Base-by-base conservation (phyloP, 2,888 invertebrate species). In the Diplazon laetatorius region DNA sequence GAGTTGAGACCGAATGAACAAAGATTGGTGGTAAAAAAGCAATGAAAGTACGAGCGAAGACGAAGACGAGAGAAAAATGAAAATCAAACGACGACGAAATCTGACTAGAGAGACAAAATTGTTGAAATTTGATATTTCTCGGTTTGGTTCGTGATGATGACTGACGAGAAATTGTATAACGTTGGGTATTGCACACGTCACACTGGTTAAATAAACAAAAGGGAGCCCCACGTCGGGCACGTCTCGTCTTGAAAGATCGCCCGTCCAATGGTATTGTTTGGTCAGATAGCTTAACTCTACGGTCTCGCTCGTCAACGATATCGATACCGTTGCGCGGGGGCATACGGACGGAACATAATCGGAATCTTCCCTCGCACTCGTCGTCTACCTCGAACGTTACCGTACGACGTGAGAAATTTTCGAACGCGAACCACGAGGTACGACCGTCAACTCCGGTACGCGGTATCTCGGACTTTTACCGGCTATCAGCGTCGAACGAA, bases 171-270 rank as follows among this genome's bases (percentile, higher is more conserved):
- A 50, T 65, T n/a, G 65, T 42, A 44, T 83, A 79, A 79, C 78
- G 76, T 80, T 80, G 73, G 74, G 76, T 82, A 80, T 16, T 81
- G 83, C 82, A 74, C 83, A 83, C 84, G 85, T 85, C 84, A 85
- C 84, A 85, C 89, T 86, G 81, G 80, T 86, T 85, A 86, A 86
- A 86, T 85, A 86, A 89, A 86, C 80, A 87, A 85, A 84, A 72
- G 71, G 79, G 84, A 79, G 75, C 57, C n/a, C 80, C 69, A 76
- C 84, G 80, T 82, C n/a, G n/a, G 75, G 82, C 83, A 82, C 84
- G 71, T 82, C 85, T 81, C 70, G 83, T 83, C 83, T 84, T 77
- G 77, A 80, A 78, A 82, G 80, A 82, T 82, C 81, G 81, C 63
- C 74, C 80, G 80, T 73, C 79, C 82, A 62, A 79, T 63, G 78